phyloP scores from a whole-genome alignment of 2,113 vertebrate genomes.

The Neotragus moschatus region DNA sequence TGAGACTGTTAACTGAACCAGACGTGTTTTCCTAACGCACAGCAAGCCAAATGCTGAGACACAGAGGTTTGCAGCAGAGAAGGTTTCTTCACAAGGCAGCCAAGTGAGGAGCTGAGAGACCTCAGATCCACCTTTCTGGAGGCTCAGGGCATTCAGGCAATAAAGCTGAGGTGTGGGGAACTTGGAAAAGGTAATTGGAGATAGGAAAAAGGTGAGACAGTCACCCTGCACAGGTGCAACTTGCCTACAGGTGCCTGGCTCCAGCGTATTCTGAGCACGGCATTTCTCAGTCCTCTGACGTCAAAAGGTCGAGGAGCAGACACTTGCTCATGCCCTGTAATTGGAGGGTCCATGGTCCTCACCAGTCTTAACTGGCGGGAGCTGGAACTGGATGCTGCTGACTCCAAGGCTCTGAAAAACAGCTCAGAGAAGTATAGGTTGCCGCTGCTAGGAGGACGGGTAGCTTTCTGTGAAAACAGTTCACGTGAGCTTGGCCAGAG shows the following conservation, averaged over 20 bases:
- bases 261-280: no score
- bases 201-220: background rate
- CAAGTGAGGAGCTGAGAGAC: background rate
- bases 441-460: background rate
- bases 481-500: background rate
- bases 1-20: background rate
- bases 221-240: background rate
- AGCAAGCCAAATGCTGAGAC: background rate
- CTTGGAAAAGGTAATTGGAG: background rate
- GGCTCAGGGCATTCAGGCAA: background rate
- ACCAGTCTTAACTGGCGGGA: background rate
- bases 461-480: background rate
- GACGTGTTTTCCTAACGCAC: rapidly evolving
- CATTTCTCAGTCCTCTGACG: background rate
- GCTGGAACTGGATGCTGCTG: background rate
- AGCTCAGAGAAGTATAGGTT: background rate
- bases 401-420: background rate
- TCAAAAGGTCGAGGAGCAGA: background rate
- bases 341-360: background rate
- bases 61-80: background rate
- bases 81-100: background rate
- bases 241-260: background rate
- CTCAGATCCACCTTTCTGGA: background rate
- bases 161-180: background rate
- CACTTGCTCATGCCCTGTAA: background rate